Base-by-base conservation (phyloP, 2,113 vertebrate genomes). In the Chamaetylas fuelleborni region DNA sequence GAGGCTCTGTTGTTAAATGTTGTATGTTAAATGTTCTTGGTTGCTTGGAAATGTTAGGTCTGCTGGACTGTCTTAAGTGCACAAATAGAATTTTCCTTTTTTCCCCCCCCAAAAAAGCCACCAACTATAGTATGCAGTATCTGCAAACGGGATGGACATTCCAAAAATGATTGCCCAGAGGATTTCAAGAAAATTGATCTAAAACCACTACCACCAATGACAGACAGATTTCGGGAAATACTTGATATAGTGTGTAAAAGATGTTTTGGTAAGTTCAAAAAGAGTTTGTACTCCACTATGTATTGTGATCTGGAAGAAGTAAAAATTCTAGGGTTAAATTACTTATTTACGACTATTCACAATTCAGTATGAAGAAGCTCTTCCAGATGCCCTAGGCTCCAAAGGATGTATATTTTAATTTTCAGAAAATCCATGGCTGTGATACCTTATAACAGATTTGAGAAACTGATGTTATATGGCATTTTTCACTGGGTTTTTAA, bases 141-240 rank as follows among this genome's bases (percentile, higher is more conserved):
- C 98, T 99, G 99, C 98, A 99, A 99, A 95, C 97, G 99, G 79
- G 99, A 99, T 88, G 99, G 99, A 82, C 99, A 99, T 97, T 98
- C 99, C 96, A 99, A 99, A 97, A 99, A 99, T 36, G 99, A 99
- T 76, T 99, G 99, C 96, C 99, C 99, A 8, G 99, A 99, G 89
- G 99, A 99, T 98, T 99, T 99, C 93, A 99, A 99, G 98, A 99
- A 99, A 98, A 99, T 99, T 31, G 99, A 99, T 97, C 97, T 99
- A 93, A 99, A 98, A 88, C 98, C 98, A 86, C 98, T 99, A 92
- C 99, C 99, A 71, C 98, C 99, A 16, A 99, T 99, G 99, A 99
- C 98, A 40, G 98, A 98, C 38, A 97, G 97, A 93, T 99, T 99
- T 98, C 98, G 99, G 67, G 98, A 99, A 40, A 99, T 99, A 96